phyloP scores from a whole-genome alignment of 2,113 vertebrate species.

The Ictalurus punctatus region DNA sequence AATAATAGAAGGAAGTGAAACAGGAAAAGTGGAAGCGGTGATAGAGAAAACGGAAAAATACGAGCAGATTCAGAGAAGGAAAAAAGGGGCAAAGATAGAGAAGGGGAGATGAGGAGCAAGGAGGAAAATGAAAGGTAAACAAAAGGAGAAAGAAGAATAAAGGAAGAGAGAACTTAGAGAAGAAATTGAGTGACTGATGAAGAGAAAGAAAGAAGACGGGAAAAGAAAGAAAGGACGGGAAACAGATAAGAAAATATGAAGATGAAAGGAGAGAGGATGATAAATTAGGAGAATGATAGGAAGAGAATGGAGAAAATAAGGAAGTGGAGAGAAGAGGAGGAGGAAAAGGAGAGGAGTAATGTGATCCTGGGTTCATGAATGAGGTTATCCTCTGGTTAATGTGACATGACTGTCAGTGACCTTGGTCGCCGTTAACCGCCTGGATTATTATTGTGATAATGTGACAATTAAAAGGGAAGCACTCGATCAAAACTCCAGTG shows the following conservation, averaged over 20 bases:
- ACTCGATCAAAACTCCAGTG: conserved; percentile 64
- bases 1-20: background rate
- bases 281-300: background rate
- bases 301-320: background rate
- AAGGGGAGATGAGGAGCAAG: background rate
- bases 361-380: conserved; percentile 26
- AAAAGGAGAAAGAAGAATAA: background rate
- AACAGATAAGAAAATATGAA: background rate
- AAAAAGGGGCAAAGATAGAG: background rate
- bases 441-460: conserved; percentile 77
- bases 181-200: background rate
- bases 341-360: background rate
- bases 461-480: conserved; percentile 73
- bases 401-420: conserved; percentile 76
- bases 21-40: background rate
- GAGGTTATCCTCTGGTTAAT: conserved; percentile 77
- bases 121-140: background rate
- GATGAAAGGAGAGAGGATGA: background rate
- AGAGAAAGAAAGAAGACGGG: background rate
- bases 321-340: background rate
- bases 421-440: conserved; percentile 72
- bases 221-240: background rate
- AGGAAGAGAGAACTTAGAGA: background rate
- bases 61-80: no score
- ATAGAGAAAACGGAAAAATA: background rate